Base-by-base conservation (phyloP, 1,140 invertebrate species). In the Monochamus saltuarius region DNA sequence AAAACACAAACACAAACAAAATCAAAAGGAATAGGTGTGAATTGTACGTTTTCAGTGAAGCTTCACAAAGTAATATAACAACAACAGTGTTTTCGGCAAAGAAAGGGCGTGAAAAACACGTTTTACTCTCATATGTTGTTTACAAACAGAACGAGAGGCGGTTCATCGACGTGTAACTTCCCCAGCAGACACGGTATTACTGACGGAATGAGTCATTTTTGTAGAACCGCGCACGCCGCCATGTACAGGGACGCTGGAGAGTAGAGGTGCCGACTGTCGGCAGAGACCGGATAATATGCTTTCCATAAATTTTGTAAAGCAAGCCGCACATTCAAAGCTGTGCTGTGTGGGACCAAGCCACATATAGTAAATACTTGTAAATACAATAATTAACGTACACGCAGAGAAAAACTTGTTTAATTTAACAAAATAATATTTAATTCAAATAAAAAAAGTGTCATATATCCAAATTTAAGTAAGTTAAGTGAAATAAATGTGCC, bases 201-300 rank as follows among this genome's bases (percentile, higher is more conserved):
- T 64, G 46, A 49, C 49, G 62, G 54, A 62, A 62, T 62, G 60
- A 62, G 54, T 62, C 60, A 62, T 52, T 62, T 61, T 16, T 51
- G 53, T 56, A 39, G 29, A 51, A 22, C 38, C 17, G 60, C 60
- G 53, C 53, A 55, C 43, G 49, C 55, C 40, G 54, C 54, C 16
- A 62, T 57, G 43, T 53, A 37, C 49, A 14, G 38, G 46, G 53
- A 42, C 42, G 37, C 45, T 61, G 19, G 17, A 43, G 8, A 38
- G 34, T 13, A 19, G 37, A 46, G n/a, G 43, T n/a, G n/a, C n/a
- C n/a, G n/a, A n/a, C 17, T 46, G 43, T 29, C 51, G 34, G 7
- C 10, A 14, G 4, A 16, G 14, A 7, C 13, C 10, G 42, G 13
- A n/a, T 43, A 16, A 4, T 43, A 43, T 43, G 4, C 42, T 11